Evolutionary conservation across 2,113 vertebrate species (phyloP), one percentile per base, ranked within the genome.

Genomic region (Lontra canadensis): DNA sequence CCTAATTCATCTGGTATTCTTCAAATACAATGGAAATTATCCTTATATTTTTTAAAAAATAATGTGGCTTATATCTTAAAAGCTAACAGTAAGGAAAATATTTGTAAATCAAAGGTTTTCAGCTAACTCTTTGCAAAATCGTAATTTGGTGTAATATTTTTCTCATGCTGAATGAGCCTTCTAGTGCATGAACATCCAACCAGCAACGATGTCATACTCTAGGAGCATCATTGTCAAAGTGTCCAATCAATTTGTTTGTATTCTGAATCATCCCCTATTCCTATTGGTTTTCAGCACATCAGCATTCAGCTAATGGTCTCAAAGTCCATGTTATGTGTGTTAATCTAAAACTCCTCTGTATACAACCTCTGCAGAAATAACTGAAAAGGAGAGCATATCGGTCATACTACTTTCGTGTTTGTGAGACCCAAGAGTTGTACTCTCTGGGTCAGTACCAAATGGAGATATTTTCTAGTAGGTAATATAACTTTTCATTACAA

Each of bases 391-490:
- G 79, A 79, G 95, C 74, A 81, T 52, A 86, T 9, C 3, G 2
- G 74, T 98, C 44, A 95, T 90, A 76, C 97, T 93, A 88, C 59
- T 95, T 89, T 95, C 52, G 82, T 85, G 6, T 95, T 96, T 83
- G 93, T 81, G 94, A 97, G 87, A 94, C 0, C 12, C 23, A 88
- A 11, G 18, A 73, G 12, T 21, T 96, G 49, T 2, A n/a, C 10
- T 2, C 11, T 2, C 20, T 96, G 69, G 44, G n/a, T 97, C 94
- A 95, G 83, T 94, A 74, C 36, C 92, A 98, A 97, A 92, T 87
- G 76, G 81, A 92, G 93, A 94, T 88, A 95, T 98, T 98, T 98
- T 97, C 85, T 95, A 90, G 96, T 96, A 39, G 44, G 80, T 42
- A 90, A 91, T 88, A 88, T 34, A 97, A 86, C n/a, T 95, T 81